Percentiles rank a stretch among this genome's conserved stretches.
phyloP scores from a whole-genome alignment of 2,797 vertebrate genomes.

The Hemitrygon akajei region DNA sequence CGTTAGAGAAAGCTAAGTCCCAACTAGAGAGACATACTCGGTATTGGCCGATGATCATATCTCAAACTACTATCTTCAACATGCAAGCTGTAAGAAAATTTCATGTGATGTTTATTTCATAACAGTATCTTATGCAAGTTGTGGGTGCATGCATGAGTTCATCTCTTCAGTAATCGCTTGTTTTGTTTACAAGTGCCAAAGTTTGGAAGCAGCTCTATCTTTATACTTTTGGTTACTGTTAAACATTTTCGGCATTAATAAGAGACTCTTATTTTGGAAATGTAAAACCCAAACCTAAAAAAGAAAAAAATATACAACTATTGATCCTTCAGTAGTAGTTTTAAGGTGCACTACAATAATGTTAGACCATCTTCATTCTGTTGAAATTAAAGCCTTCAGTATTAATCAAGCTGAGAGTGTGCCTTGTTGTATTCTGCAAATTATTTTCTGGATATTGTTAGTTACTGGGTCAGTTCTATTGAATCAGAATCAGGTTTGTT shows the following conservation, averaged over 20 bases:
- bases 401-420: background rate
- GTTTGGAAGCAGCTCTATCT: background rate
- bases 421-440: background rate
- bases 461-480: background rate
- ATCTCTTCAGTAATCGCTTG: background rate
- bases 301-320: background rate
- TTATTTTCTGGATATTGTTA: background rate
- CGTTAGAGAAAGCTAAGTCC: slow-evolving; percentile 80
- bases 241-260: background rate
- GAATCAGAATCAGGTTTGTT: too few species aligned
- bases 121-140: background rate
- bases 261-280: background rate
- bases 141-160: background rate
- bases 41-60: slow-evolving; percentile 99
- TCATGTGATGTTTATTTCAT: background rate
- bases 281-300: background rate
- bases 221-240: background rate
- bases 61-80: slow-evolving; percentile 98
- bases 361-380: background rate
- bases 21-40: slow-evolving; percentile 93
- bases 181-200: background rate
- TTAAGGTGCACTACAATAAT: background rate
- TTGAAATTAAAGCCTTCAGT: background rate
- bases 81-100: slow-evolving; percentile 83
- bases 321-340: background rate